Evolutionary conservation across 2,113 vertebrate species (phyloP).

Genomic region (Pseudolaguvia tuberculata): DNA sequence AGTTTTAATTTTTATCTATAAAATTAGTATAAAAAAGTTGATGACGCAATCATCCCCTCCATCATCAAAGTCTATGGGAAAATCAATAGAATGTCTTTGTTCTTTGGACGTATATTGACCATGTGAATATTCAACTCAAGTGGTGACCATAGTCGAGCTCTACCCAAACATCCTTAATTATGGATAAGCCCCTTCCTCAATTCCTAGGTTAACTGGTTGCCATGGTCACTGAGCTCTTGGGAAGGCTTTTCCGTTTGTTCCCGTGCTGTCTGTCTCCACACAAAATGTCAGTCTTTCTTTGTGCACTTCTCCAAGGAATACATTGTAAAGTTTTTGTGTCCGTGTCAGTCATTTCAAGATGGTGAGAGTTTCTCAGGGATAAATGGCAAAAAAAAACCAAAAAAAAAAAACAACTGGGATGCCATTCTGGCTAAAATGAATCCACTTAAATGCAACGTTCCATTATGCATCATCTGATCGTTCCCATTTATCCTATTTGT

Average conservation of each 20-base stretch:
- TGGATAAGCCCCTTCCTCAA: conserved; percentile 43
- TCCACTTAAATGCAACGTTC: background rate
- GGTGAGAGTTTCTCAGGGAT: conserved; percentile 30
- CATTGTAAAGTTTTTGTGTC: conserved; percentile 32
- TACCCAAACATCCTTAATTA: conserved; percentile 53
- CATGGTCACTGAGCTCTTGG: conserved; percentile 53
- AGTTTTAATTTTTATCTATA: too few species aligned
- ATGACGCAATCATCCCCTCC: too few species aligned
- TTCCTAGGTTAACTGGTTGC: conserved; percentile 52
- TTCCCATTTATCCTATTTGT: background rate
- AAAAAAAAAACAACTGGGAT: too few species aligned
- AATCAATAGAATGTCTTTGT: conserved; percentile 6
- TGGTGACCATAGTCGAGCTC: conserved; percentile 20
- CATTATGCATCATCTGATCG: background rate
- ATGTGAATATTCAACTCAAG: conserved; percentile 7
- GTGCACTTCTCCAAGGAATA: conserved; percentile 30
- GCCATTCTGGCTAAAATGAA: conserved; percentile 4
- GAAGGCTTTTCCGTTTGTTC: conserved; percentile 42
- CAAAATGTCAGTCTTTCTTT: conserved; percentile 51
- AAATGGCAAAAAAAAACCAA: too few species aligned
- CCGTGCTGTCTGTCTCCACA: conserved; percentile 43
- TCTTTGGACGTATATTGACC: conserved; percentile 10
- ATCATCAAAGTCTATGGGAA: background rate
- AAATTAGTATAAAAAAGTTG: too few species aligned
- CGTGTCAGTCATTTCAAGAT: conserved; percentile 35